phyloP scores from a whole-genome alignment of 2,113 vertebrate genomes.

The Girardinichthys multiradiatus region DNA sequence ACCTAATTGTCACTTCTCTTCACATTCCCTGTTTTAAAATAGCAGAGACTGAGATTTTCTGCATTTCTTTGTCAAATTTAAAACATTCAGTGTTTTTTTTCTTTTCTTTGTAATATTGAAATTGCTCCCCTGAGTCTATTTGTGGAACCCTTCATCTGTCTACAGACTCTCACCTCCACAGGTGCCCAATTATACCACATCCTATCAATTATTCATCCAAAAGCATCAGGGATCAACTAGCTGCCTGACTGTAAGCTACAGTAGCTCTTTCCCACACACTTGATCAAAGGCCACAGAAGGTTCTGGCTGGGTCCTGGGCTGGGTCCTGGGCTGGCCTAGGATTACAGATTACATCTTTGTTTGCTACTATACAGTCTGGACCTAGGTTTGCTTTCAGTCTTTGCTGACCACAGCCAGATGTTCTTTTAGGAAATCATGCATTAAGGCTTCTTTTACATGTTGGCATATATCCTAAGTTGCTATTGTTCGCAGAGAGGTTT shows the following conservation, averaged over 20 bases:
- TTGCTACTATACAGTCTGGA: background rate
- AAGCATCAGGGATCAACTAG: constrained; percentile 51
- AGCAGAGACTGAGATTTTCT: no score
- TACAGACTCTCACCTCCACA: constrained; percentile 14
- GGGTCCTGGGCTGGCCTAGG: rapidly evolving
- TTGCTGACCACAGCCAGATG: background rate
- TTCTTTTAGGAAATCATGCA: no score
- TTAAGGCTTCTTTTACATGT: background rate
- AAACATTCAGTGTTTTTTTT: background rate
- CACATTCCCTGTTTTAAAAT: no score
- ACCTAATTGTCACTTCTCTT: no score
- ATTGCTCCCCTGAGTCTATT: constrained; percentile 5
- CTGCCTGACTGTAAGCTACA: constrained; percentile 29
- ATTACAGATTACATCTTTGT: constrained; percentile 4
- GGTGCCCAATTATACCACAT: constrained; percentile 5
- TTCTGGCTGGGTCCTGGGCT: background rate
- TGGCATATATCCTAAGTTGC: no score
- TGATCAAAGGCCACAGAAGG: constrained; percentile 9
- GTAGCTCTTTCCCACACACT: constrained; percentile 12
- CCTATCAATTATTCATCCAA: constrained; percentile 54
- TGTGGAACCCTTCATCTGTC: background rate
- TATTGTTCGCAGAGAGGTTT: no score
- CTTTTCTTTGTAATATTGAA: background rate
- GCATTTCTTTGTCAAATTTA: background rate
- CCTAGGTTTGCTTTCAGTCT: background rate